Percentiles rank a stretch among this genome's conserved stretches.
These are phyloP conservation scores for Hypercompe scribonia DNA, from an alignment of 2,888 invertebrate species.

Conservation along the genomic window DNA sequence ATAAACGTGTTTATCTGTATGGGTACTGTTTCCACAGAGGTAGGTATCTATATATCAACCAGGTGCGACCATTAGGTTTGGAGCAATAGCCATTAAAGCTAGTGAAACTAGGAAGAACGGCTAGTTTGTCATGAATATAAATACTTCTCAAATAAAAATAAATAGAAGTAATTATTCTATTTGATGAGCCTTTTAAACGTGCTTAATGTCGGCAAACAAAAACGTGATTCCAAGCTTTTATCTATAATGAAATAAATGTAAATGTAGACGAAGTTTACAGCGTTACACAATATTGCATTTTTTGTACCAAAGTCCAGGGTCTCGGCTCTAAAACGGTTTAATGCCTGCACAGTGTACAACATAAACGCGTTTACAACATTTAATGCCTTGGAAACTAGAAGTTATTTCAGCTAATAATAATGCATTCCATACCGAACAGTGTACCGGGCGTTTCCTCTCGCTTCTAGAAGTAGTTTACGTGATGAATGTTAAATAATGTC, in stretches of 20 bases:
- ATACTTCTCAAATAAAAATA: not conserved
- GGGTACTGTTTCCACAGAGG: not conserved
- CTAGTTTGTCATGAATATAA: not conserved
- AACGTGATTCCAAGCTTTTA: not conserved
- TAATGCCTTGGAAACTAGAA: conserved; percentile 35
- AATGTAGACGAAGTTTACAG: conserved; percentile 10
- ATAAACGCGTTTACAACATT: conserved; percentile 24
- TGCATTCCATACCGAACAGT: conserved; percentile 54
- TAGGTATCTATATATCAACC: not conserved
- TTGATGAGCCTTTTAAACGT: not conserved
- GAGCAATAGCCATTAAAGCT: not conserved
- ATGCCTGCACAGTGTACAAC: conserved; percentile 26
- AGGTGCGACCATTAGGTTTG: not conserved
- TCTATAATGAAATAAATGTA: not conserved
- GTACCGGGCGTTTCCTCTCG: conserved; percentile 58
- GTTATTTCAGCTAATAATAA: conserved; percentile 52
- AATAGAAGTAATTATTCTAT: not conserved
- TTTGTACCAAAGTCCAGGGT: conserved; percentile 17
- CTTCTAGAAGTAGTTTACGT: conserved; percentile 56
- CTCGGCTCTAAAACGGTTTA: conserved; percentile 19
- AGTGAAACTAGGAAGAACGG: not conserved
- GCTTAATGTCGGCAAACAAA: not conserved
- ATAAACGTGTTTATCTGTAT: not conserved
- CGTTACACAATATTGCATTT: conserved; percentile 18
- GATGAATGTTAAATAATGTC: conserved; percentile 60